Base-by-base conservation (phyloP, 2,888 invertebrate species). In the Unio pictorum region DNA sequence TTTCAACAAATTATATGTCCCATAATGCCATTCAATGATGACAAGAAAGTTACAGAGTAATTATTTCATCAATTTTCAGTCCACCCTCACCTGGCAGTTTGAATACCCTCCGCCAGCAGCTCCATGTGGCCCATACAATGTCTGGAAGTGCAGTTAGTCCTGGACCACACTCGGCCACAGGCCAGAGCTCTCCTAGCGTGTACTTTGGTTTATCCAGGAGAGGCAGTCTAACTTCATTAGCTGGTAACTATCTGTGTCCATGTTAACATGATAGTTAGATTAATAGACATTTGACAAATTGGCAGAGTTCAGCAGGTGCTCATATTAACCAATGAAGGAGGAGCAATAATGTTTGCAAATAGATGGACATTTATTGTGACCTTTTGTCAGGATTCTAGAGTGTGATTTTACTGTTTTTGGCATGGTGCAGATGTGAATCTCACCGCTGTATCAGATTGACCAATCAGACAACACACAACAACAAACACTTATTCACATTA, bases 121-220 rank as follows among this genome's bases (percentile, higher is more conserved):
- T 87, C 59, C 78, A 81, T 55, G 80, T 83, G 18, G 83, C 84
- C 66, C 84, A 83, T 75, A 76, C 71, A 63, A 82, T 83, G 81
- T 75, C 77, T 1, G 79, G 80, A 72, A 82, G 81, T 66, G 82
- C 85, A 4, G 73, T 85, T 23, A 81, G 81, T 61, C 83, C 84
- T 30, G 82, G 82, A 56, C 82, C 87, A 7, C 86, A 86, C 80
- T 84, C 86, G 1, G 79, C 84, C 75, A 85, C 85, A 45, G 87
- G 87, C 66, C 87, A 87, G 71, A 86, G 86, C 74, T 87, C 87
- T 69, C 87, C 87, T 20, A 86, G 86, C 65, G 85, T 87, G 55
- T 87, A 87, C 79, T 85, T 86, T 69, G 87, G 87, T 8, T 73
- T 86, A 71, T 87, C 87, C 15, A 72, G 87, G 45, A 76, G 87